phyloP scores from a whole-genome alignment of 1,140 invertebrate species.

The Cyclargus thomasi region DNA sequence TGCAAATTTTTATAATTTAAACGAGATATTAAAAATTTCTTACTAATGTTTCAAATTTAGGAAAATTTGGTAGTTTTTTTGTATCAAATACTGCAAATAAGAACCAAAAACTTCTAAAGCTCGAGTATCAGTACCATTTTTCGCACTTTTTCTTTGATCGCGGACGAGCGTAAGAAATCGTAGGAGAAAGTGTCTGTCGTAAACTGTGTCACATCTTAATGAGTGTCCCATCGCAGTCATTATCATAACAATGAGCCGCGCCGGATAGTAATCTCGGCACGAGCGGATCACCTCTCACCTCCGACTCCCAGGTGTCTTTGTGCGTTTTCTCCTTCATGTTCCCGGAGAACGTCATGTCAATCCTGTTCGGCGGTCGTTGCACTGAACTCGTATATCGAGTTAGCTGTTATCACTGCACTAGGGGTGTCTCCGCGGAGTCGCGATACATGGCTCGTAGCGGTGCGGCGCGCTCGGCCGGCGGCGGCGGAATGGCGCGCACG shows the following conservation, averaged over 20 bases:
- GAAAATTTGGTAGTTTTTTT: background rate
- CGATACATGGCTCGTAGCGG: slow-evolving; percentile 49
- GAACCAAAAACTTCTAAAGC: background rate
- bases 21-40: too few relatives aligned
- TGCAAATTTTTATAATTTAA: background rate
- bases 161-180: slow-evolving; percentile 13
- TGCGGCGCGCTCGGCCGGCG: slow-evolving; percentile 28
- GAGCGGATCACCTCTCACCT: slow-evolving; percentile 47
- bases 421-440: slow-evolving; percentile 52
- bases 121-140: too few relatives aligned
- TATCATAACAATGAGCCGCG: slow-evolving; percentile 41
- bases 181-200: slow-evolving; percentile 47
- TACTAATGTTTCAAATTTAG: too few relatives aligned
- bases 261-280: slow-evolving; percentile 33
- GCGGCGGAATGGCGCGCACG: slow-evolving; percentile 27
- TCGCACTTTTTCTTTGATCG: background rate
- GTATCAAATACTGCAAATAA: background rate
- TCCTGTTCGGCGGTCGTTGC: slow-evolving; percentile 43
- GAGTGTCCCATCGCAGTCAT: slow-evolving; percentile 44
- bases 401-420: slow-evolving; percentile 38
- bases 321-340: slow-evolving; percentile 65
- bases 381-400: slow-evolving; percentile 37
- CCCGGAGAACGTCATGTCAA: slow-evolving; percentile 60
- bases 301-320: slow-evolving; percentile 66
- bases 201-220: slow-evolving; percentile 48